Evolutionary conservation across 2,797 vertebrate species (phyloP), one percentile per base, ranked within the genome.

Genomic region (Myripristis murdjan): DNA sequence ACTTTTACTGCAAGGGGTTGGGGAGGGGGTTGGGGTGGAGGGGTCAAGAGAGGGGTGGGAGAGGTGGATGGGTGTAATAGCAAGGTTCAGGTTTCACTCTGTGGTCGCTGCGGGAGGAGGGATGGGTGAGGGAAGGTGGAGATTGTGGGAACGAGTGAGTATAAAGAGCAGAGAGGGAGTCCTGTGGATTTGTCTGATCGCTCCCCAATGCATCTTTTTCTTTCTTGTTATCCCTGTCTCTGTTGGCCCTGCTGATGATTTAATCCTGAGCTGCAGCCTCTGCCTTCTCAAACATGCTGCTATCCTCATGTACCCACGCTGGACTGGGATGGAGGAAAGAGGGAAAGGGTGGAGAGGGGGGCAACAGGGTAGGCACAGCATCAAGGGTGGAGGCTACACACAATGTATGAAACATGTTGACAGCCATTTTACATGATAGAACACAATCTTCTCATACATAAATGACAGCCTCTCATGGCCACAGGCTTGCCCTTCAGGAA

Each of bases 51-150:
- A n/a, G 48, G 33, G 54, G 48, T 63, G 47, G 43, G 59, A 43
- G 68, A 63, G 76, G 77, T 69, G 79, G 75, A 71, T 28, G 83
- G 75, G 81, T 81, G 60, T 93, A 93, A 95, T 94, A 91, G 90
- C 84, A 90, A 87, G 88, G 84, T 92, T 95, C 90, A 83, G 84
- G 83, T 95, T 95, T 94, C 94, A 89, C 81, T 90, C 81, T 90
- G 93, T 43, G 92, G 92, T 91, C 66, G 55, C 77, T 85, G 84
- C 46, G 88, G 89, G 87, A 83, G 77, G 77, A 81, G 80, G 85
- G 86, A 71, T 26, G 67, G 76, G 73, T 52, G 58, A 83, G 81
- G 44, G 76, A 82, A 88, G 89, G 91, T 90, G 85, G 83, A 70
- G 72, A 85, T 86, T 89, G 85, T 89, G 90, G 87, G 89, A 91